Evolutionary conservation across 2,888 invertebrate genomes (phyloP).

Genomic region (Acleris holmiana): DNA sequence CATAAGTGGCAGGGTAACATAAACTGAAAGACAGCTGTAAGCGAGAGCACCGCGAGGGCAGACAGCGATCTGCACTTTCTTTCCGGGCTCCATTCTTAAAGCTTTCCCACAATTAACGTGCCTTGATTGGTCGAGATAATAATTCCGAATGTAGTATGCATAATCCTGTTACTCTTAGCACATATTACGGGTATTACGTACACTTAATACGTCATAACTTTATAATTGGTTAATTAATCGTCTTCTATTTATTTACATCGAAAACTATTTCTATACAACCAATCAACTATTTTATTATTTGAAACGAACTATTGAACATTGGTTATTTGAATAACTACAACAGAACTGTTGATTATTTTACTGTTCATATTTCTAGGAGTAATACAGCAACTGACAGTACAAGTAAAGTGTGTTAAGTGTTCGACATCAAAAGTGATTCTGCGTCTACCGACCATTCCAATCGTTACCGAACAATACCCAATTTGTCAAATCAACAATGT

Average conservation of each 20-base stretch:
- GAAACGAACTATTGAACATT: too few species aligned
- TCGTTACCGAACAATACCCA: conserved; percentile 31
- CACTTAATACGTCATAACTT: conserved; percentile 22
- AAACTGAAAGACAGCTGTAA: conserved; percentile 21
- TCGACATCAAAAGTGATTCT: not conserved
- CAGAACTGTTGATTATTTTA: too few species aligned
- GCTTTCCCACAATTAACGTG: conserved; percentile 70
- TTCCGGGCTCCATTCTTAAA: conserved; percentile 68
- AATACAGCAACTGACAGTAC: too few species aligned
- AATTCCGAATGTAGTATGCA: conserved; percentile 40
- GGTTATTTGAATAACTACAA: too few species aligned
- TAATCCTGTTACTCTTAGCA: conserved; percentile 33
- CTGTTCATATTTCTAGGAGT: too few species aligned
- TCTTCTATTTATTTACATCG: too few species aligned
- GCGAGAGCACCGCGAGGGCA: conserved; percentile 34
- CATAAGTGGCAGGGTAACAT: not conserved
- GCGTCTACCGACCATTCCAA: not conserved
- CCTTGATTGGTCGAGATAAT: conserved; percentile 57
- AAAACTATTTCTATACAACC: too few species aligned
- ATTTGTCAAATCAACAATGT: conserved; percentile 36
- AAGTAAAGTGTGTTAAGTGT: not conserved
- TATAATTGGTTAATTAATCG: conserved; percentile 1
- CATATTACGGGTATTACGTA: conserved; percentile 28
- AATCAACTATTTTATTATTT: too few species aligned
- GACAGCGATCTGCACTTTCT: conserved; percentile 62